Conservation (phyloP, 2,888 invertebrate species). For the Melipona bicolor region DNA sequence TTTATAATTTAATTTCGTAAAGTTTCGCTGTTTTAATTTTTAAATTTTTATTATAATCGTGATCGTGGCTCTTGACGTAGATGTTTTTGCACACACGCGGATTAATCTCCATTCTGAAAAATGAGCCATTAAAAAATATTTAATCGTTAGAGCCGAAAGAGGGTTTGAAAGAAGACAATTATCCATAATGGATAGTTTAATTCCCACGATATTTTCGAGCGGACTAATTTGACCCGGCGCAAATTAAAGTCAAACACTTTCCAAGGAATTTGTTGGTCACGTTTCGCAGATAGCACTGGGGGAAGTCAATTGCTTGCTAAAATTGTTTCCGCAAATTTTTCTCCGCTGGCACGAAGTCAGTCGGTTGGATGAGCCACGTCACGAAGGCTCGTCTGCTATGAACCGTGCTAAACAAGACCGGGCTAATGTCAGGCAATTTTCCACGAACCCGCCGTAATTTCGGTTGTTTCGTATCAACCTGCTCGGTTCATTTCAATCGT, state of each 20-base stretch:
- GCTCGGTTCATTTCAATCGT: background rate
- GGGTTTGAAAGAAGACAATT: too few relatives aligned
- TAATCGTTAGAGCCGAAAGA: background rate
- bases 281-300: background rate
- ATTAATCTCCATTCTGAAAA: background rate
- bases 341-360: too few relatives aligned
- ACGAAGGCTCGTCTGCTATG: background rate
- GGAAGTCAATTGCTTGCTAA: background rate
- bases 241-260: conserved; percentile 25
- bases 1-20: too few relatives aligned
- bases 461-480: background rate
- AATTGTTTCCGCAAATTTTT: conserved; percentile 4
- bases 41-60: too few relatives aligned
- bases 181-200: background rate
- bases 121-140: background rate
- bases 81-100: background rate
- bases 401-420: background rate
- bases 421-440: conserved; percentile 8
- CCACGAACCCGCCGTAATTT: conserved; percentile 15
- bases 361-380: background rate
- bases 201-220: background rate
- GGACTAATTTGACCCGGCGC: background rate
- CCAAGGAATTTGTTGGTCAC: conserved; percentile 5
- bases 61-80: too few relatives aligned
- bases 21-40: too few relatives aligned